Evolutionary conservation across 1,140 invertebrate genomes (phyloP), one percentile per base, ranked within the genome.

Genomic region (Magallana angulata): DNA sequence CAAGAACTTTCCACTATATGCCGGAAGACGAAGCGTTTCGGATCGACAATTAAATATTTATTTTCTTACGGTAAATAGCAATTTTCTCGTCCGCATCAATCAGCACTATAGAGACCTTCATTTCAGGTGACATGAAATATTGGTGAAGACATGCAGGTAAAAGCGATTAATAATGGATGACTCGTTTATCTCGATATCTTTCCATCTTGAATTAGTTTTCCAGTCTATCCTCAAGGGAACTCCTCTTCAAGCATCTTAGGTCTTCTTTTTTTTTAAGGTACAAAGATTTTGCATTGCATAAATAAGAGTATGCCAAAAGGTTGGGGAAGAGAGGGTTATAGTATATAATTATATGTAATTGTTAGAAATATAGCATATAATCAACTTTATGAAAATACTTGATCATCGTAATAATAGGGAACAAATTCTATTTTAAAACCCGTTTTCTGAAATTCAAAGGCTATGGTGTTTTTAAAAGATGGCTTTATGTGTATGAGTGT

Each of bases 11-110:
- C 68, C 68, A 76, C 24, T 30, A 18, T 30, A 76, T 76, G 81
- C 81, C 81, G 81, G 81, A 82, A 82, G 81, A 82, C 36, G 57
- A 36, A 84, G 57, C 58, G 82, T 59, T 60, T 62, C 60, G 16
- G 56, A 84, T 84, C 82, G 59, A 62, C 57, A 84, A 84, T 84
- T 84, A 84, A 84, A 84, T 84, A 84, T 84, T 84, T 84, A 84
- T 84, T 84, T 62, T 84, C 82, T 84, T 84, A 84, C 82, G 58
- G 82, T 84, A 84, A 84, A 84, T 84, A 84, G 57, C 30, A 84
- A 84, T 84, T 84, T 84, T 62, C 82, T 62, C 58, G n/a, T 36
- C 56, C 60, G 82, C 82, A 84, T 84, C 82, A 84, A 84, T 84
- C 82, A 84, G 1, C 30, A 60, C 16, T 24, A 56, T 57, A 57